phyloP scores from a whole-genome alignment of 1,140 invertebrate genomes.

The Leptonema lineaticorne region DNA sequence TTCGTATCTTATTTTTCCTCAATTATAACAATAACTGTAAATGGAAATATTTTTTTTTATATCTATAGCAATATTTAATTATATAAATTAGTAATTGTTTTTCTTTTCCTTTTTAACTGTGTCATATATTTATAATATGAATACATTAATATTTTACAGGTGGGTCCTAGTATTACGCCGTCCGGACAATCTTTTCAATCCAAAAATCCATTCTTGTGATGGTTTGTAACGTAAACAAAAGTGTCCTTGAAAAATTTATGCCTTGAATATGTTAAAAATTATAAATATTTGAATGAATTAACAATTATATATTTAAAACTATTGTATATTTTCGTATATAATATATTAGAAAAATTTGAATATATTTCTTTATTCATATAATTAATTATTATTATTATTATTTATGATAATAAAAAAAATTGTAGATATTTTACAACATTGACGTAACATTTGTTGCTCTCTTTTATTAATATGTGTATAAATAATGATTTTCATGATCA shows the following conservation, averaged over 20 bases:
- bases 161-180: constrained; percentile 32
- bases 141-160: constrained; percentile 22
- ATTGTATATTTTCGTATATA: constrained; percentile 21
- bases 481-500: constrained; percentile 4
- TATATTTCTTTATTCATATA: constrained; percentile 31
- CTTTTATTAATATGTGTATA: constrained; percentile 22
- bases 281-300: constrained; percentile 27
- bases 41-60: too few species aligned
- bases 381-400: too few species aligned
- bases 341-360: constrained; percentile 16
- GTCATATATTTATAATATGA: not conserved
- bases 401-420: constrained; percentile 21
- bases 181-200: constrained; percentile 35
- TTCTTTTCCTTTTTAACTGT: not conserved
- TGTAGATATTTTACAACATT: constrained; percentile 30
- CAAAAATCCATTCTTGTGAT: constrained; percentile 42
- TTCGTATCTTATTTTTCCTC: too few species aligned
- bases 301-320: constrained; percentile 24
- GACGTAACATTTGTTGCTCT: constrained; percentile 37
- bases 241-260: constrained; percentile 41
- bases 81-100: too few species aligned
- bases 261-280: constrained; percentile 33
- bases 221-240: constrained; percentile 27
- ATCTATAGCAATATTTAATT: too few species aligned
- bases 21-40: too few species aligned